A percentile compares a stretch with the other conserved stretches of the same genome.
Evolutionary conservation across 2,888 invertebrate species (phyloP).

Genomic region (Cephus rjabovi): DNA sequence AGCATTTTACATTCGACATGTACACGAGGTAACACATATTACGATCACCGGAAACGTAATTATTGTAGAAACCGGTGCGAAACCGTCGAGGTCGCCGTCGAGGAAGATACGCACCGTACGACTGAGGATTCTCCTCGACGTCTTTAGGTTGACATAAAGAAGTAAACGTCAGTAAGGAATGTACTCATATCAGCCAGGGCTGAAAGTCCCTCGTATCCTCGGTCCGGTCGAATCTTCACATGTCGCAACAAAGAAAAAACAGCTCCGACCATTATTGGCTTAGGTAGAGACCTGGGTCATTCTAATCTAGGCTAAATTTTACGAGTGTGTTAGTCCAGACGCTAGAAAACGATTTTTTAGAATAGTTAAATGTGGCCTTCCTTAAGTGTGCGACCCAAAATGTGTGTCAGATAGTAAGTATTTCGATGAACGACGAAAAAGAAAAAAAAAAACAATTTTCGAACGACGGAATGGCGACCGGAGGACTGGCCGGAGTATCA

Average conservation of each 20-base stretch:
- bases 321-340: conserved; percentile 47
- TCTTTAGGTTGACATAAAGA: no score
- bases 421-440: conserved; percentile 4
- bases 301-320: conserved; percentile 26
- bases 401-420: conserved; percentile 40
- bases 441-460: no score
- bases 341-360: conserved; percentile 59
- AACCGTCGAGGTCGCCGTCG: no score
- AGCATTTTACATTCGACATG: background rate
- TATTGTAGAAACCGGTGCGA: no score
- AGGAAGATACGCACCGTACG: no score
- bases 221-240: conserved; percentile 3
- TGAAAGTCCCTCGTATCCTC: background rate
- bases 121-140: no score
- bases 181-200: no score
- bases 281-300: conserved; percentile 26
- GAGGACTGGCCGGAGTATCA: no score
- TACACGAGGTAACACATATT: background rate
- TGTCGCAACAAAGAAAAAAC: conserved; percentile 16
- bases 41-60: no score
- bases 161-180: no score
- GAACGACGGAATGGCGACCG: no score
- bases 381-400: conserved; percentile 56
- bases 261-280: conserved; percentile 35
- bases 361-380: conserved; percentile 67